Evolutionary conservation across 2,797 vertebrate species (phyloP).

Genomic region (Anableps anableps): DNA sequence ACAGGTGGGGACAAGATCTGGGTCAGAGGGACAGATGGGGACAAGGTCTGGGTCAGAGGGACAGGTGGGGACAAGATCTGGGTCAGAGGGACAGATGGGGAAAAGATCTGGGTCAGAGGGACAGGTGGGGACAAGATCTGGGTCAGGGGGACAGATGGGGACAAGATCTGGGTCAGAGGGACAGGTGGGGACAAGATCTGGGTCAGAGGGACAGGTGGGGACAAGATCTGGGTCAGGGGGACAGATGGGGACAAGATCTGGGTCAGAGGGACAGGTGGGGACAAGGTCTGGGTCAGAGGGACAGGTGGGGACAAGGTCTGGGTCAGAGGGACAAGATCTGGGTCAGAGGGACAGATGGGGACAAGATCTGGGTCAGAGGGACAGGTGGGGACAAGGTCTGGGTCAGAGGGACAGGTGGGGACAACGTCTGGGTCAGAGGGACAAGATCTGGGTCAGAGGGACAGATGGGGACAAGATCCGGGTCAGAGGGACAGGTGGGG

Average conservation of each 20-base stretch:
- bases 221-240: not conserved
- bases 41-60: too few relatives aligned
- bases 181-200: not conserved
- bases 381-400: not conserved
- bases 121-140: not conserved
- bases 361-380: not conserved
- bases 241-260: not conserved
- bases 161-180: conserved; percentile 76
- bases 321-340: not conserved
- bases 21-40: not conserved
- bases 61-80: not conserved
- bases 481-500: conserved; percentile 1
- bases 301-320: too few relatives aligned
- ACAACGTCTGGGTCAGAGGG: not conserved
- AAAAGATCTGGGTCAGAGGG: conserved; percentile 25
- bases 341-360: conserved; percentile 34
- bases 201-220: too few relatives aligned
- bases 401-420: too few relatives aligned
- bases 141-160: conserved; percentile 34
- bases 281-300: not conserved
- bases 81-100: conserved; percentile 1
- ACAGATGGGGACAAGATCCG: not conserved
- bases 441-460: not conserved
- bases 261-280: not conserved
- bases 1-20: not conserved